A percentile compares a stretch with the other conserved stretches of the same genome.
phyloP scores from a whole-genome alignment of 2,888 invertebrate genomes.

The Diabrotica balteata region DNA sequence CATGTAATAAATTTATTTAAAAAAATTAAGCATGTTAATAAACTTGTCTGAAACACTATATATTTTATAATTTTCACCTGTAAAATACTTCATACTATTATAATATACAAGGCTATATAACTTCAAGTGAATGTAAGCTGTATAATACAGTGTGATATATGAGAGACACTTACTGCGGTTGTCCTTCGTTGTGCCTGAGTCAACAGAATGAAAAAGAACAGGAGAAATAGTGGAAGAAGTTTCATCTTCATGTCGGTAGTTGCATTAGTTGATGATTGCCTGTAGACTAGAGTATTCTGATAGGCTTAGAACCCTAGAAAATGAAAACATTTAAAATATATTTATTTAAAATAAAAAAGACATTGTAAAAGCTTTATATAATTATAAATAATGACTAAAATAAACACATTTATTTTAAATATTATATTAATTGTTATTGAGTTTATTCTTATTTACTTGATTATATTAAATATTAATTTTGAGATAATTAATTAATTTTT shows the following conservation, averaged over 20 bases:
- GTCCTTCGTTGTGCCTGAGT: constrained; percentile 31
- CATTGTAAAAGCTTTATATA: background rate
- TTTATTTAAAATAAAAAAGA: too few relatives aligned
- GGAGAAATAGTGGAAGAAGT: constrained; percentile 25
- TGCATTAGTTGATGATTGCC: constrained; percentile 16
- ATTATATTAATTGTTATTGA: too few relatives aligned
- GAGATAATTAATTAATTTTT: too few relatives aligned
- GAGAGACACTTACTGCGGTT: constrained; percentile 22
- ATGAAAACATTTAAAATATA: background rate
- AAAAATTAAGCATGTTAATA: too few relatives aligned
- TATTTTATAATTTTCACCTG: too few relatives aligned
- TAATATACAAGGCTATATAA: background rate
- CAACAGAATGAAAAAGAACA: constrained; percentile 23
- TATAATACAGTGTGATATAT: background rate
- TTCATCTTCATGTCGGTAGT: constrained; percentile 26
- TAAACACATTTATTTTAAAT: too few relatives aligned
- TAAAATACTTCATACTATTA: too few relatives aligned
- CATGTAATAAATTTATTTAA: too few relatives aligned
- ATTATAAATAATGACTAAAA: background rate
- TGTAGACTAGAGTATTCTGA: constrained; percentile 23
- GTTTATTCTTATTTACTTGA: too few relatives aligned
- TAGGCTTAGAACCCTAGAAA: constrained; percentile 29
- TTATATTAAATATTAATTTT: too few relatives aligned
- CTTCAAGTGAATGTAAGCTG: constrained; percentile 10
- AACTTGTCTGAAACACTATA: too few relatives aligned